These are phyloP conservation scores for Noturus placidus DNA, from an alignment of 2,113 vertebrate genomes.

Conservation along the genomic window DNA sequence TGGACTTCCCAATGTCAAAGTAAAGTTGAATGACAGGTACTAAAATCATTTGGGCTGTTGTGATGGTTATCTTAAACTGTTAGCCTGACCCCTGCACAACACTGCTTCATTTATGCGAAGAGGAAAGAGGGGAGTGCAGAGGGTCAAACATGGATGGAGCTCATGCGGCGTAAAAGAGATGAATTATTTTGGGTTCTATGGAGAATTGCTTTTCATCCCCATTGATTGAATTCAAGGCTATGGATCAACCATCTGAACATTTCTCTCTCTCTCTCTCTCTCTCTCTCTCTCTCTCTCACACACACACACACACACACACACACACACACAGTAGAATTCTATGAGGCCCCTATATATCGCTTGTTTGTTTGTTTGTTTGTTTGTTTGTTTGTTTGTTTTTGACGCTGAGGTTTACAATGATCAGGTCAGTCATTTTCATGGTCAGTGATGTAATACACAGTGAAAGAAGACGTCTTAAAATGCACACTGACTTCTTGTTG, in stretches of 20 bases:
- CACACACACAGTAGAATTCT: slow-evolving; percentile 1
- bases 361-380: too few species aligned
- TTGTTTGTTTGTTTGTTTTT: background rate
- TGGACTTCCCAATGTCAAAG: background rate
- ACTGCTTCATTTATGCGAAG: slow-evolving; percentile 3
- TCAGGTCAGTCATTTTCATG: background rate
- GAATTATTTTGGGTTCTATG: slow-evolving; percentile 53
- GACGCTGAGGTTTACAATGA: background rate
- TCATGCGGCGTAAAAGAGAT: slow-evolving; percentile 47
- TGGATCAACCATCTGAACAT: slow-evolving; percentile 46
- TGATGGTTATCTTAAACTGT: slow-evolving; percentile 38
- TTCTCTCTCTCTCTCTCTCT: background rate
- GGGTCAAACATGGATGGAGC: slow-evolving; percentile 45
- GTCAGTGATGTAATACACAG: background rate
- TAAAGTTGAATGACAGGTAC: slow-evolving; percentile 25
- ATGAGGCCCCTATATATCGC: too few species aligned
- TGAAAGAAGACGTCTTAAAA: background rate
- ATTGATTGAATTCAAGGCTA: slow-evolving; percentile 57
- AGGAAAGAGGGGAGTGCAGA: background rate
- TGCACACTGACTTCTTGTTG: background rate
- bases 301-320: background rate
- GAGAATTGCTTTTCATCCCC: slow-evolving; percentile 57
- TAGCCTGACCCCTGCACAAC: background rate
- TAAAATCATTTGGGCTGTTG: slow-evolving; percentile 23
- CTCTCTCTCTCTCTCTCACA: background rate